Evolutionary conservation across 92 coral and sea anemone genomes (phyloP).

Genomic region (Ricordea florida): DNA sequence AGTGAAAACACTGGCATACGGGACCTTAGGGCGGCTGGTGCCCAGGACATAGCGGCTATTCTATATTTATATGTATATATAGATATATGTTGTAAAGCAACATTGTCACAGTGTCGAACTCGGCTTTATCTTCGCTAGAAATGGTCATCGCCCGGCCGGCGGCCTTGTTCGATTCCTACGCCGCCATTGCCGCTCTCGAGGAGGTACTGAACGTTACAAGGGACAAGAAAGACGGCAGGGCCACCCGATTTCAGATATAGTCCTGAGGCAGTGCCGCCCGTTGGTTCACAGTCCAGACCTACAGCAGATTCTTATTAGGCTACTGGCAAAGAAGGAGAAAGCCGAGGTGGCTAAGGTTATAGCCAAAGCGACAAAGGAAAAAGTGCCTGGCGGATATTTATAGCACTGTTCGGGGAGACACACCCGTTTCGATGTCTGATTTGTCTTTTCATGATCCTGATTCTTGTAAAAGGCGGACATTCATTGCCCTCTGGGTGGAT

Average conservation of each 20-base stretch:
- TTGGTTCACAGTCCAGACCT: background rate
- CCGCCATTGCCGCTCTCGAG: slow-evolving; percentile 6
- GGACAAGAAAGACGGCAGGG: background rate
- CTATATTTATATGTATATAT: no score
- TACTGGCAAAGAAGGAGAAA: background rate
- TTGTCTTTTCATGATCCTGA: background rate
- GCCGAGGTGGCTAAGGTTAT: slow-evolving; percentile 27
- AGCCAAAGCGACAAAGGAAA: background rate
- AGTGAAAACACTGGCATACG: no score
- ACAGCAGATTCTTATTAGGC: background rate
- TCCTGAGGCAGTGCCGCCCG: slow-evolving; percentile 18
- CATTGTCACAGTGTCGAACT: background rate
- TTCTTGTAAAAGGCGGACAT: background rate
- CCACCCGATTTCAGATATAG: background rate
- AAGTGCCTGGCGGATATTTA: background rate
- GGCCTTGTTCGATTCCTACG: slow-evolving; percentile 7
- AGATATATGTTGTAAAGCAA: no score
- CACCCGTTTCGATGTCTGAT: background rate
- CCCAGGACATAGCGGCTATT: no score
- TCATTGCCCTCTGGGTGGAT: background rate
- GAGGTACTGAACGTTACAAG: background rate
- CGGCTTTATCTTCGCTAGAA: background rate
- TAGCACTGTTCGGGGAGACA: background rate
- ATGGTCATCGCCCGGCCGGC: background rate
- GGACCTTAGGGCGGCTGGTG: no score